Percentiles rank a stretch among this genome's conserved stretches.
Evolutionary conservation across 2,113 vertebrate species (phyloP).

Genomic region (Erinaceus europaeus): DNA sequence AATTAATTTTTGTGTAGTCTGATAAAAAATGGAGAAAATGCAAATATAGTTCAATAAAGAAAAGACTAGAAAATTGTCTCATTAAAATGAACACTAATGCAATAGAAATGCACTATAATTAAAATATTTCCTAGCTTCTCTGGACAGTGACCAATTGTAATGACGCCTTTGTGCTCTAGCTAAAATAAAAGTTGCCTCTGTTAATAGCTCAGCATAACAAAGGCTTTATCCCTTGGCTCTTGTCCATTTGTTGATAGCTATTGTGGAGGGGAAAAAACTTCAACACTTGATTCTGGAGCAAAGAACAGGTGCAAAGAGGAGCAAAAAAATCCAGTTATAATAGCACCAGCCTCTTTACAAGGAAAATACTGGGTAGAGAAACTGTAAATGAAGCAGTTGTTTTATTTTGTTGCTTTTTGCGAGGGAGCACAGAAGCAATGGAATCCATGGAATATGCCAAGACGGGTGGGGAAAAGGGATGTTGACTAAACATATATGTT

Average conservation of each 20-base stretch:
- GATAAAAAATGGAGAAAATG: slow-evolving; percentile 25
- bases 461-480: not conserved
- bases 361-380: not conserved
- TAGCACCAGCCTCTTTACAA: not conserved
- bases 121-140: slow-evolving; percentile 24
- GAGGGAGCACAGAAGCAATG: not conserved
- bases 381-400: not conserved
- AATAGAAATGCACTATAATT: slow-evolving; percentile 12
- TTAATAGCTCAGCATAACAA: slow-evolving; percentile 13
- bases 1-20: slow-evolving; percentile 17
- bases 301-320: slow-evolving; percentile 3
- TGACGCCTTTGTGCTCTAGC: not conserved
- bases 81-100: slow-evolving; percentile 22
- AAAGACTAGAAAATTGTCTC: not conserved
- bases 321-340: not conserved
- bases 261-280: not conserved
- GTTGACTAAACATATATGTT: not conserved
- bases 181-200: slow-evolving; percentile 37
- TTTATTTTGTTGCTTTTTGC: not conserved
- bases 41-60: slow-evolving; percentile 19
- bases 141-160: not conserved
- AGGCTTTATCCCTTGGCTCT: not conserved
- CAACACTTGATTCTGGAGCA: not conserved
- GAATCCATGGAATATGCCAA: not conserved
- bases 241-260: not conserved